Evolutionary conservation across 2,113 vertebrate species (phyloP).

Genomic region (Hippocampus barbouri): DNA sequence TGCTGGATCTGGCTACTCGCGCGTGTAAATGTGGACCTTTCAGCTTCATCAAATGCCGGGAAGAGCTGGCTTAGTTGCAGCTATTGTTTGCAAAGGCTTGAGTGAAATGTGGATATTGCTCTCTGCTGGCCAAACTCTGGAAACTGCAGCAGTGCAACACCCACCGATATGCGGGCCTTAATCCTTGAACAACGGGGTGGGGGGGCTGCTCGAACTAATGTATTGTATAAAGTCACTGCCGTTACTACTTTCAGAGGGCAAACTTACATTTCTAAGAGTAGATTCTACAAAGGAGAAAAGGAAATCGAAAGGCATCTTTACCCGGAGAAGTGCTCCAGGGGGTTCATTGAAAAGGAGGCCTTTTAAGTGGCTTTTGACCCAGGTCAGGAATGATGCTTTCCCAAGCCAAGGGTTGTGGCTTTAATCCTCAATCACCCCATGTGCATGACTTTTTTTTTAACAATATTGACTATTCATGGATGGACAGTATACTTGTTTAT

Average conservation of each 20-base stretch:
- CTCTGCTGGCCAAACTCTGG: conserved; percentile 44
- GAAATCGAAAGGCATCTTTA: not conserved
- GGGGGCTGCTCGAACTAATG: not conserved
- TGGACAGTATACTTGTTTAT: not conserved
- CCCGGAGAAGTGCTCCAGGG: not conserved
- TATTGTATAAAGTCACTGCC: not conserved
- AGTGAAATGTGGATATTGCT: conserved; percentile 45
- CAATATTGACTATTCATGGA: not conserved
- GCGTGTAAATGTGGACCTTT: conserved; percentile 1
- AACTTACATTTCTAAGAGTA: not conserved
- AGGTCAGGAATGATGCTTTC: no score
- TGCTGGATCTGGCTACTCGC: conserved; percentile 43
- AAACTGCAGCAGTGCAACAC: conserved; percentile 24
- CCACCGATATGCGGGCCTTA: not conserved
- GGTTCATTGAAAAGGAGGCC: no score
- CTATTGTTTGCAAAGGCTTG: conserved; percentile 31
- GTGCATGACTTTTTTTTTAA: not conserved
- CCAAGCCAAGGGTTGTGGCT: no score
- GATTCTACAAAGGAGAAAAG: not conserved
- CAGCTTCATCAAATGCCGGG: conserved; percentile 25
- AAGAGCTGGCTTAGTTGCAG: conserved; percentile 22
- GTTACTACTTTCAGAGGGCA: not conserved
- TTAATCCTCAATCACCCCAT: no score
- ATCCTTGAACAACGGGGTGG: not conserved
- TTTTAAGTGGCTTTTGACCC: no score